A percentile compares a stretch with the other conserved stretches of the same genome.
These are phyloP conservation scores for Leptobrachium leishanense DNA, from an alignment of 2,113 vertebrate genomes.

Conservation along the genomic window DNA sequence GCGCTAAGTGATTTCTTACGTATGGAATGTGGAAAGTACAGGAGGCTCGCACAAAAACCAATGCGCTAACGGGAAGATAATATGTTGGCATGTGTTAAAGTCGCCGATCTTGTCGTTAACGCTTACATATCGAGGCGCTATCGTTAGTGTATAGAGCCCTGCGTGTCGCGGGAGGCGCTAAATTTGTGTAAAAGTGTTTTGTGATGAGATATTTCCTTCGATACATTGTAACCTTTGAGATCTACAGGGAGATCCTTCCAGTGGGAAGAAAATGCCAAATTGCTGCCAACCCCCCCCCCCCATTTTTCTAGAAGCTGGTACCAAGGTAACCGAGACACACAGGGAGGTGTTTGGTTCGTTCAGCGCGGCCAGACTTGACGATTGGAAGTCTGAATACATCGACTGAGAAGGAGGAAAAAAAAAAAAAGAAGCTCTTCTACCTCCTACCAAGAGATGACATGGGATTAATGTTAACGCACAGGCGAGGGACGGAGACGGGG, in stretches of 20 bases:
- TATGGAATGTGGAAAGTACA: too few species aligned
- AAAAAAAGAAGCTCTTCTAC: conserved; percentile 17
- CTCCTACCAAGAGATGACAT: conserved; percentile 39
- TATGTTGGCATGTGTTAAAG: too few species aligned
- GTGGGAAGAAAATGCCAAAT: conserved; percentile 10
- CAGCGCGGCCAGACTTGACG: conserved; percentile 27
- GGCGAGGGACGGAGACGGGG: not conserved
- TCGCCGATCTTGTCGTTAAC: too few species aligned
- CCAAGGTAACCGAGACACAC: conserved; percentile 57
- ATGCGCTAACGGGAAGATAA: too few species aligned
- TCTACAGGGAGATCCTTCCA: not conserved
- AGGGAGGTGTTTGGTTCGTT: conserved; percentile 56
- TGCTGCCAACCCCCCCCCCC: not conserved
- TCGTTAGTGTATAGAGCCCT: too few species aligned
- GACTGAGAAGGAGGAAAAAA: not conserved
- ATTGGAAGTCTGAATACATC: conserved; percentile 33
- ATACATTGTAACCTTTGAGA: too few species aligned
- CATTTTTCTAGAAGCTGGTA: conserved; percentile 37
- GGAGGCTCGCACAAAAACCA: too few species aligned
- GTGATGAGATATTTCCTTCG: too few species aligned
- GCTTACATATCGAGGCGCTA: too few species aligned
- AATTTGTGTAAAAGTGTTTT: too few species aligned
- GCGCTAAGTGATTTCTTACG: too few species aligned
- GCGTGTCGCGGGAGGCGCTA: too few species aligned
- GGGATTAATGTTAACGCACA: conserved; percentile 25